phyloP scores from a whole-genome alignment of 2,797 vertebrate species.

The Prionace glauca region DNA sequence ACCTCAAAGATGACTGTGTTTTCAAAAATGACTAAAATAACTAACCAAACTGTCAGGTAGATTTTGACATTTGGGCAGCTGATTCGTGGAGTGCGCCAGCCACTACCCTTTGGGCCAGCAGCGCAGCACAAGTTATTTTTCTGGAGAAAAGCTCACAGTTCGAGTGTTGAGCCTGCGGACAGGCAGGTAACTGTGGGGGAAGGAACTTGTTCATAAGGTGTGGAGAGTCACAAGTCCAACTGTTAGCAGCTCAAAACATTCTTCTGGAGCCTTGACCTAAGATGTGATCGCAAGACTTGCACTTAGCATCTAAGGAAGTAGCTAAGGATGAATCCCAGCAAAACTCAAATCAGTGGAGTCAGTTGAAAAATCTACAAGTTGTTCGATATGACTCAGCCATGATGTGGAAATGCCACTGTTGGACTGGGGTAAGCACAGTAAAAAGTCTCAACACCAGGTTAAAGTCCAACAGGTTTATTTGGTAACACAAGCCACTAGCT shows the following conservation, averaged over 20 bases:
- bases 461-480: too few species aligned
- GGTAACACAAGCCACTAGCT: too few species aligned
- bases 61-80: neutral
- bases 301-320: neutral
- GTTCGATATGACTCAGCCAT: too few species aligned
- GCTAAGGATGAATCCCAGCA: neutral
- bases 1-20: neutral
- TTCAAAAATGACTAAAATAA: neutral
- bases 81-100: neutral
- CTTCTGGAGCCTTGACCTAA: neutral
- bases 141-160: neutral
- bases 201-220: neutral
- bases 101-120: neutral
- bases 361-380: neutral
- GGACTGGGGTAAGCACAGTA: too few species aligned
- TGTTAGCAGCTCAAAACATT: neutral
- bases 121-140: neutral
- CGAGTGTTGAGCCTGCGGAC: neutral
- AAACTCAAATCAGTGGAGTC: neutral
- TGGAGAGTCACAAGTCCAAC: too few species aligned
- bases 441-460: too few species aligned
- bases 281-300: neutral
- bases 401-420: too few species aligned
- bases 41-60: neutral
- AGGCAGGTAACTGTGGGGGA: neutral